phyloP scores from a whole-genome alignment of 2,113 vertebrate species.

The Sorex fumeus region DNA sequence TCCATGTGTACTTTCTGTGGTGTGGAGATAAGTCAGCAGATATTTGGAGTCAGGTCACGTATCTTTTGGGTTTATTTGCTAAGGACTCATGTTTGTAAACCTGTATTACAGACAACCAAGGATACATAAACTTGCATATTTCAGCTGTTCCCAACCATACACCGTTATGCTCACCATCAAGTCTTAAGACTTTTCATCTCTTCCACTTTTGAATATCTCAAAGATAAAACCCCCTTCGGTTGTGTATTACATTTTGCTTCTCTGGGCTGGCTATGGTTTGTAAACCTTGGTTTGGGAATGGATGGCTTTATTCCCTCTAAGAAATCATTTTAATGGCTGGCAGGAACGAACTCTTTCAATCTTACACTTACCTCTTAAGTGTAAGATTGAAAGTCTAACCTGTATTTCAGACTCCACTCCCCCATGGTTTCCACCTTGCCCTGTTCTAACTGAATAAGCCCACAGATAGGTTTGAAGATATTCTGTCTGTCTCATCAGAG shows the following conservation, averaged over 20 bases:
- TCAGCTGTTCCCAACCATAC: neutral
- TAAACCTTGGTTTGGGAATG: neutral
- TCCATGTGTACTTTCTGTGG: neutral
- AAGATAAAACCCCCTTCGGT: neutral
- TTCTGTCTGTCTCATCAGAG: too few relatives aligned
- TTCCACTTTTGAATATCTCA: neutral
- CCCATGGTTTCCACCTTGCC: too few relatives aligned
- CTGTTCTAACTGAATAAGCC: too few relatives aligned
- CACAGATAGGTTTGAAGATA: too few relatives aligned
- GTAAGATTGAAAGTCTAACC: too few relatives aligned
- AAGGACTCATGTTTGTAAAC: neutral
- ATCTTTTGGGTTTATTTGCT: neutral
- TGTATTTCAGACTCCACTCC: too few relatives aligned
- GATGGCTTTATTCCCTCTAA: too few relatives aligned
- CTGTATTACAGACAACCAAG: neutral
- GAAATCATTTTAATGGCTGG: neutral
- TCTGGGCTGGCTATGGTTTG: neutral
- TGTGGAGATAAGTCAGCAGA: constrained; percentile 1
- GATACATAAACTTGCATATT: rapidly evolving
- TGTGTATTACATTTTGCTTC: neutral
- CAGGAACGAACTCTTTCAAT: neutral
- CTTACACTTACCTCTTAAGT: neutral
- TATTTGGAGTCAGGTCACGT: neutral
- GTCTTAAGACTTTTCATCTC: neutral
- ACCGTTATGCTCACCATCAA: too few relatives aligned